Evolutionary conservation across 2,797 vertebrate genomes (phyloP).

Genomic region (Micrastur ruficollis): DNA sequence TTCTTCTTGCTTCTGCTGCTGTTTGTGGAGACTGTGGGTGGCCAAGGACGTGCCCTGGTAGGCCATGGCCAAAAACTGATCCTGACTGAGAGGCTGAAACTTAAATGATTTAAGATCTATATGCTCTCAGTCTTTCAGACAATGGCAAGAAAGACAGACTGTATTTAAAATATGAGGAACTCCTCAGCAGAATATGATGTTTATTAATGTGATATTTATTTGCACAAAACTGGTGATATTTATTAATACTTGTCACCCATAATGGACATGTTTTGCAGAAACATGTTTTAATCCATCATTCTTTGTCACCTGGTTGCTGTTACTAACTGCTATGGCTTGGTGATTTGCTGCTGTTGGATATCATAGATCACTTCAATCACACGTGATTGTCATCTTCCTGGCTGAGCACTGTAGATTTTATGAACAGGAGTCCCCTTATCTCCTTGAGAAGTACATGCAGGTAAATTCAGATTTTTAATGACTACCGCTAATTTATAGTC

Average conservation of each 20-base stretch:
- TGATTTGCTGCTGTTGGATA: neutral
- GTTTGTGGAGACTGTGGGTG: neutral
- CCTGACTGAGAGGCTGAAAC: neutral
- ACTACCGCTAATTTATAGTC: neutral
- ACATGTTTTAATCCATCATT: neutral
- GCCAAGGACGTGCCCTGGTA: neutral
- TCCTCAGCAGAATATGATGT: neutral
- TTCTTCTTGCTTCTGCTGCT: neutral
- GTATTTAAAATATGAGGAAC: neutral
- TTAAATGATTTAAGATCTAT: neutral
- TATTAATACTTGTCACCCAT: neutral
- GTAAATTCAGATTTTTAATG: neutral
- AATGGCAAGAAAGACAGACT: neutral
- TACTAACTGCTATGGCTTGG: neutral
- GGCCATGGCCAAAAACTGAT: neutral
- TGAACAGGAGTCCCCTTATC: neutral
- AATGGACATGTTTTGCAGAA: slow-evolving; percentile 9
- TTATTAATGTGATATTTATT: neutral
- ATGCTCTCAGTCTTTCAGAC: neutral
- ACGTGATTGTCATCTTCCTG: neutral
- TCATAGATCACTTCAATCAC: neutral
- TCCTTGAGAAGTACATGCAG: neutral
- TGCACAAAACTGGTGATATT: neutral
- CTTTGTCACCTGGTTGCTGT: neutral
- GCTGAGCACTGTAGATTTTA: neutral